A percentile compares a stretch with the other conserved stretches of the same genome.
Evolutionary conservation across 2,797 vertebrate species (phyloP).

Genomic region (Crax fasciolata): DNA sequence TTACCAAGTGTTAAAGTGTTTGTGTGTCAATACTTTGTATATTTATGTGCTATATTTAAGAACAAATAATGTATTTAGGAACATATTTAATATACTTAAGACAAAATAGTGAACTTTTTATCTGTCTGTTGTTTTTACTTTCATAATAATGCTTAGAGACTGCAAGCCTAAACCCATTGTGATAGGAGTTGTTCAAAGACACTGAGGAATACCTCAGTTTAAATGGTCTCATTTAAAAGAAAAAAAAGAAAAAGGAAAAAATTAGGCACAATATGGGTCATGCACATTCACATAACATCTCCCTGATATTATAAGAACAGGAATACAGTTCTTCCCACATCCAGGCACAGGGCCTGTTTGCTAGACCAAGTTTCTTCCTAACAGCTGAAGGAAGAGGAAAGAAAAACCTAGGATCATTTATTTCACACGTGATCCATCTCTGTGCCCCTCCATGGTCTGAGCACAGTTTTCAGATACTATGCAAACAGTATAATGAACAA

Average conservation of each 20-base stretch:
- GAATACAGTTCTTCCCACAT: not conserved
- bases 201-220: not conserved
- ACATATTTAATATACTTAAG: not conserved
- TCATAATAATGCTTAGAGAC: not conserved
- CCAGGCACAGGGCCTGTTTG: not conserved
- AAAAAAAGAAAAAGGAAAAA: not conserved
- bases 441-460: accelerated
- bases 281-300: not conserved
- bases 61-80: not conserved
- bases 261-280: not conserved
- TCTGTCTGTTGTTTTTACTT: not conserved
- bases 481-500: not conserved
- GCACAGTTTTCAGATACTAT: not conserved
- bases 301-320: not conserved
- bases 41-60: not conserved
- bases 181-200: not conserved
- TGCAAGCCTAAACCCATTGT: not conserved
- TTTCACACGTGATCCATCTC: not conserved
- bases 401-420: not conserved
- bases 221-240: not conserved
- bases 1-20: not conserved
- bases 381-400: not conserved
- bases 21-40: not conserved
- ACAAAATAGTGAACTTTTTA: not conserved
- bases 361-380: not conserved